These are phyloP conservation scores for Phallusia fumigata DNA, from an alignment of 23 tunicate species.

Conservation along the genomic window DNA sequence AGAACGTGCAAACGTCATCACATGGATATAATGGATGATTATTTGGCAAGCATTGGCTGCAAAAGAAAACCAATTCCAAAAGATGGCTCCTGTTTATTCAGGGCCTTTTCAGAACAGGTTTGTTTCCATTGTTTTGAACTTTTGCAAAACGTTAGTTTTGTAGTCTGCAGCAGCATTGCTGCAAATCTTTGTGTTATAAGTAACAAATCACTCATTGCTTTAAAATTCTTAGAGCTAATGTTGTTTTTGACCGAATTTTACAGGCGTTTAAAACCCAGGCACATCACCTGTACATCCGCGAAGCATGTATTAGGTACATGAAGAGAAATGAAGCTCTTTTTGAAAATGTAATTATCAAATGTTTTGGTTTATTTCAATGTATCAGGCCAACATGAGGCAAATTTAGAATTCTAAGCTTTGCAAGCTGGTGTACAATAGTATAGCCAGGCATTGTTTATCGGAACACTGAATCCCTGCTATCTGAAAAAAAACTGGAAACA, in stretches of 20 bases:
- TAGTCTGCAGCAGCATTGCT: no score
- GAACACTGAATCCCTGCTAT: no score
- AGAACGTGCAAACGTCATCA: conserved; percentile 37
- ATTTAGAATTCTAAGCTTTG: no score
- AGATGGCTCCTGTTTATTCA: conserved; percentile 75
- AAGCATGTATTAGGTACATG: conserved; percentile 50
- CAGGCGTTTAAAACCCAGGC: conserved; percentile 63
- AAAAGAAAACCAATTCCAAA: conserved; percentile 68
- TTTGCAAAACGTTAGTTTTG: neutral
- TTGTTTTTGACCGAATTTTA: no score
- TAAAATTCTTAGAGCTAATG: neutral
- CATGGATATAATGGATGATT: conserved; percentile 76
- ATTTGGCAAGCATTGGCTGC: conserved; percentile 53
- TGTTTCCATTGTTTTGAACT: neutral
- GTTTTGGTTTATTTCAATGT: no score
- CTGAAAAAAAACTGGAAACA: no score
- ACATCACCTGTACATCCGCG: conserved; percentile 43
- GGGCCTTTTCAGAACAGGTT: conserved; percentile 70
- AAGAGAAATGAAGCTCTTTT: conserved; percentile 29
- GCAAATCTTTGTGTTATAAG: no score
- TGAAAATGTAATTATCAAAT: conserved; percentile 37
- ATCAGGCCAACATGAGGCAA: no score
- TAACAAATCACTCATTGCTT: neutral
- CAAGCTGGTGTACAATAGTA: no score
- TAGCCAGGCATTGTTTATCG: no score